These are phyloP conservation scores for Sapayoa aenigma DNA, from an alignment of 2,113 vertebrate species.

Conservation along the genomic window DNA sequence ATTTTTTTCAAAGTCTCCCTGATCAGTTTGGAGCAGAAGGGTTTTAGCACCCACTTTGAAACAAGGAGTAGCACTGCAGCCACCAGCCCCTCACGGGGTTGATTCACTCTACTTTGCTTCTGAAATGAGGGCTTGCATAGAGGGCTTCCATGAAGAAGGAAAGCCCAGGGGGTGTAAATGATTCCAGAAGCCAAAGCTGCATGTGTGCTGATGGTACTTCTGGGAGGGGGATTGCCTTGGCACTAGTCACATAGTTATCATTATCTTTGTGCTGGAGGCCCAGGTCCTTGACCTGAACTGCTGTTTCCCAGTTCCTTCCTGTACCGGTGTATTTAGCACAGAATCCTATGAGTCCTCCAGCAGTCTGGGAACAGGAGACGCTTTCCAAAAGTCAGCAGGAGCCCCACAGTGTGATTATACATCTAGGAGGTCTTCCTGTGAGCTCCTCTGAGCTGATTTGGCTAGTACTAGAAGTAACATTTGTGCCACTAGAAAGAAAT, in stretches of 20 bases:
- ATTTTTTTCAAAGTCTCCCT: neutral
- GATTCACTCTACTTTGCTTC: neutral
- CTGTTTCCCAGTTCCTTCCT: neutral
- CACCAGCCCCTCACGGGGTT: neutral
- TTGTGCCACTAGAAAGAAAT: neutral
- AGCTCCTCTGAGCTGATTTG: neutral
- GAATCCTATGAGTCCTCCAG: neutral
- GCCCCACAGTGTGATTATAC: neutral
- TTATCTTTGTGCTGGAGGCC: neutral
- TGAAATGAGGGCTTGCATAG: neutral
- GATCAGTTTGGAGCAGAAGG: neutral
- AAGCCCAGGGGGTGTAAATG: neutral
- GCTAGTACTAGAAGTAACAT: neutral
- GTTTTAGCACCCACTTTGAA: neutral
- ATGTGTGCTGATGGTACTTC: neutral
- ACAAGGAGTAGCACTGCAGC: neutral
- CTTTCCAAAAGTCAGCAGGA: neutral
- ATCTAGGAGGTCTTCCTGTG: neutral
- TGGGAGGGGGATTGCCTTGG: neutral
- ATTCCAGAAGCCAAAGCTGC: neutral
- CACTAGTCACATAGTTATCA: neutral
- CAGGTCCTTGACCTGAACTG: neutral
- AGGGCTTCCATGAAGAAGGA: neutral
- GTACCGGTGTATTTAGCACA: neutral
- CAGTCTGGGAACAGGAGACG: neutral